Conservation (phyloP, 1,140 invertebrate species). For the Neotoxoptera formosana region DNA sequence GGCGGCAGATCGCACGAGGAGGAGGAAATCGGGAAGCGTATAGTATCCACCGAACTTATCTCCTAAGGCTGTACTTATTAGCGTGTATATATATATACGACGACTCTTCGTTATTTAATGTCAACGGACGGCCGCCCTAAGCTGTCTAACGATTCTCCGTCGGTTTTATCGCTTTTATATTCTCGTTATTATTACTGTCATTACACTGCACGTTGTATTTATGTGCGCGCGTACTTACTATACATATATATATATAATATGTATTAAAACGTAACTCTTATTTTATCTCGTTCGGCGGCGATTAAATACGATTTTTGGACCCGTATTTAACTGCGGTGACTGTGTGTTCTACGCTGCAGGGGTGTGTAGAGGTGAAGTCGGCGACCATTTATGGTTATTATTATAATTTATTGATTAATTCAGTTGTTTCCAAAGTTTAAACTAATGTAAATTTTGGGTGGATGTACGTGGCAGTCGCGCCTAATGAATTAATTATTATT, state of each 20-base stretch:
- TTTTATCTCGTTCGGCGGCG: background rate
- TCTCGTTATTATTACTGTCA: slow-evolving; percentile 7
- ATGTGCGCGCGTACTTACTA: background rate
- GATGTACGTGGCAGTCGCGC: background rate
- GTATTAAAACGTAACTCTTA: slow-evolving; percentile 9
- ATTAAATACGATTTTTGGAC: background rate
- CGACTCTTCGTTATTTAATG: background rate
- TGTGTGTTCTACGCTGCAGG: no score
- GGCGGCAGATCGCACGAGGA: background rate
- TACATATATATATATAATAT: background rate
- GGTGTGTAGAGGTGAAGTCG: background rate
- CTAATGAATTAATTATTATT: slow-evolving; percentile 22
- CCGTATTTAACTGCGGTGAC: background rate
- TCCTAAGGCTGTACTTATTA: slow-evolving; percentile 4
- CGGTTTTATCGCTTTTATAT: slow-evolving; percentile 10
- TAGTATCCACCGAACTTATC: background rate
- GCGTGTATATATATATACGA: background rate
- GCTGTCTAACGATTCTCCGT: background rate
- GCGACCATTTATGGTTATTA: background rate
- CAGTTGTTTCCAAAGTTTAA: background rate
- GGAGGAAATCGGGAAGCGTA: background rate
- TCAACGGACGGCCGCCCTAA: background rate
- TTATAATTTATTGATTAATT: background rate
- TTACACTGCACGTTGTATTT: background rate
- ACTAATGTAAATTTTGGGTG: background rate